phyloP scores from a whole-genome alignment of 2,888 invertebrate species.

The Lasius fuliginosus region DNA sequence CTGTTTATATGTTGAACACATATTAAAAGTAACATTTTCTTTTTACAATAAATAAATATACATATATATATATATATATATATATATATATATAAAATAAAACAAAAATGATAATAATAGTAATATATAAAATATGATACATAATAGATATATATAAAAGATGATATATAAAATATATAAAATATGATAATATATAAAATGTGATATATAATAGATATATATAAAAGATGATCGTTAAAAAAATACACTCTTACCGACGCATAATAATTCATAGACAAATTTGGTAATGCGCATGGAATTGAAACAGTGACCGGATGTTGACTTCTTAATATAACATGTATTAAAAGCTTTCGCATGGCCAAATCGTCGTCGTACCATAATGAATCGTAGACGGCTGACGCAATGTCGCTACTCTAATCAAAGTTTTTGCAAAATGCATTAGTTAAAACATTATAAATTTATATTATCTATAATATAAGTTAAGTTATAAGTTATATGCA shows the following conservation, averaged over 20 bases:
- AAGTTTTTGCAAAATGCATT: background rate
- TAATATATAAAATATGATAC: background rate
- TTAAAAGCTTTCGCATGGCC: slow-evolving; percentile 33
- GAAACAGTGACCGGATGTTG: slow-evolving; percentile 57
- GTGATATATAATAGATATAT: background rate
- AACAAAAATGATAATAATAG: no score
- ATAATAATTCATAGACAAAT: slow-evolving; percentile 72
- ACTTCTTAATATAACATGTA: slow-evolving; percentile 58
- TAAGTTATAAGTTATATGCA: background rate
- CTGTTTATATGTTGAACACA: background rate
- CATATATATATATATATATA: no score
- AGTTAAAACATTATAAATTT: background rate
- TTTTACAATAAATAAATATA: no score
- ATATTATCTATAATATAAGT: background rate
- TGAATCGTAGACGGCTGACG: slow-evolving; percentile 44
- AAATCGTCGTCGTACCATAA: slow-evolving; percentile 48
- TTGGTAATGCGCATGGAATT: slow-evolving; percentile 58
- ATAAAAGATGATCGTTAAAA: background rate
- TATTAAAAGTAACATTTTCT: background rate
- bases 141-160: no score
- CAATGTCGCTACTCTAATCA: slow-evolving; percentile 49
- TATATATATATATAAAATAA: no score
- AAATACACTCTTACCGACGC: slow-evolving; percentile 56
- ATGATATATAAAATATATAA: no score
- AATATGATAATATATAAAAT: no score